A percentile compares a stretch with the other conserved stretches of the same genome.
These are phyloP conservation scores for Unio pictorum DNA, from an alignment of 2,888 invertebrate species.

Conservation along the genomic window DNA sequence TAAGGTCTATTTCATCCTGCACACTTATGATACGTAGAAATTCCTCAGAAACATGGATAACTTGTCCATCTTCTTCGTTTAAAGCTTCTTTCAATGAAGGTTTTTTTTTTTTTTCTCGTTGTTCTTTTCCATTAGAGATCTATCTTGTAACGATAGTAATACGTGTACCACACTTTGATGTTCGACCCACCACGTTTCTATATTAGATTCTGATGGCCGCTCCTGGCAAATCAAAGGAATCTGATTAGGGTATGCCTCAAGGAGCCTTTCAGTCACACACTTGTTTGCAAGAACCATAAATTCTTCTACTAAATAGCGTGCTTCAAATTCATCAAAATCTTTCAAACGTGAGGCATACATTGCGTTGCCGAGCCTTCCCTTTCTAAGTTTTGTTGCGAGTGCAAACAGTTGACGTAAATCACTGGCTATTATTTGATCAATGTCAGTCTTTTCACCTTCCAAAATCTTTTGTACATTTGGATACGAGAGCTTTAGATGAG, in stretches of 20 bases:
- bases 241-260: slow-evolving; percentile 5
- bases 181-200: slow-evolving; percentile 23
- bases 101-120: no score
- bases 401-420: slow-evolving; percentile 18
- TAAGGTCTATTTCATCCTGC: background rate
- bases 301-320: slow-evolving; percentile 37
- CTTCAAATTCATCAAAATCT: slow-evolving; percentile 8
- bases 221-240: slow-evolving; percentile 31
- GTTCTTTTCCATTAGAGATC: background rate
- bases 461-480: slow-evolving; percentile 14
- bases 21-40: background rate
- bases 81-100: no score
- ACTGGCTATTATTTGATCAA: background rate
- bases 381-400: slow-evolving; percentile 22
- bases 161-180: slow-evolving; percentile 13
- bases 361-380: slow-evolving; percentile 16
- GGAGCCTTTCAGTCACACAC: slow-evolving; percentile 18
- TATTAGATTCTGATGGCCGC: slow-evolving; percentile 15
- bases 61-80: no score
- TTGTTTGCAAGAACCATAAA: slow-evolving; percentile 37
- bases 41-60: no score
- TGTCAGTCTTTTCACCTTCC: background rate
- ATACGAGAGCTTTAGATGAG: slow-evolving; percentile 14
- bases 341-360: slow-evolving; percentile 20
- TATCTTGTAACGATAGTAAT: slow-evolving; percentile 25